Base-by-base conservation (phyloP, 2,113 vertebrate species). In the Cygnus buccinator region DNA sequence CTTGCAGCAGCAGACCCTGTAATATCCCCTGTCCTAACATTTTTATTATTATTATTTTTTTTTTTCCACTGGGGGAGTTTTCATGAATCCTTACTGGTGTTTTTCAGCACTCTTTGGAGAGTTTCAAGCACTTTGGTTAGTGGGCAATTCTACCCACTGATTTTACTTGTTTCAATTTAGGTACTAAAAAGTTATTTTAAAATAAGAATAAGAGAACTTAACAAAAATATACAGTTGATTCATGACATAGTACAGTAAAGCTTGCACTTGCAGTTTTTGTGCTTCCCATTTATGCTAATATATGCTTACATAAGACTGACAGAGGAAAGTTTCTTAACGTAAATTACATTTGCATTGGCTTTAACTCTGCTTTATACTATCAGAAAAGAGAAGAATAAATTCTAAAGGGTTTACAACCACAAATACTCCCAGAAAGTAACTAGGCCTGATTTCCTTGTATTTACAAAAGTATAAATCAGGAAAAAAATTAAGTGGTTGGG, bases 301-400 rank as follows among this genome's bases (percentile, higher is more conserved):
- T 16, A 58, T 1, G 4, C 89, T 93, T 95, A 84, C 79, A 78
- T 35, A 88, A 90, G 87, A 90, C 72, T 72, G 85, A 52, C 73
- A 92, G 75, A 79, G 9, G 70, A 96, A 96, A 94, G 80, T 94
- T 94, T 71, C 88, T 94, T 93, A 89, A 89, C 44, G 92, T 84
- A 94, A 90, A 88, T 96, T 92, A 77, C 90, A 88, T 96, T 96
- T 96, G 39, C 94, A 94, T 78, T 95, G 72, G 62, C 52, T 95
- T 93, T 87, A 93, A 93, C 46, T 84, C 90, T 84, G 65, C 65
- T 90, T 92, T 93, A 81, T 77, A 37, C 10, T 77, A 79, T 74
- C 59, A 81, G 68, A 94, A 84, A 85, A 67, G 26, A 67, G 74
- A 87, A 86, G 35, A 95, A 88, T 71, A 77, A 90, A 90, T 93